Evolutionary conservation across 30 jellyfish, hydroid and myxozoan species (phyloP).

Genomic region (Chrysaora quinquecirrha): DNA sequence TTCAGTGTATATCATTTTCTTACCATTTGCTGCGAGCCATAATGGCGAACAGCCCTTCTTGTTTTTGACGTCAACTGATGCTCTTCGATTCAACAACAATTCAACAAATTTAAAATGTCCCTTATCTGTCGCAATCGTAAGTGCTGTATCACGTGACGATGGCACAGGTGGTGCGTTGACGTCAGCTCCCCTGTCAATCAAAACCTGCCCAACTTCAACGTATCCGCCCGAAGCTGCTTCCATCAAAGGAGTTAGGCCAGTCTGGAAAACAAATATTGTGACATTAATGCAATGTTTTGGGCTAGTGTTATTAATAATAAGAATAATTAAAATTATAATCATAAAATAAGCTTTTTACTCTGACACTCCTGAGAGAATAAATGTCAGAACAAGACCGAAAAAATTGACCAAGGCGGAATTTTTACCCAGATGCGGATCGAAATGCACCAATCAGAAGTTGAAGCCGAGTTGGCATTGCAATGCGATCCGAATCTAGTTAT

Average conservation of each 20-base stretch:
- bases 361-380: too few species aligned
- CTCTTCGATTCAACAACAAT: slow-evolving; percentile 66
- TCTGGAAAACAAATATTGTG: slow-evolving; percentile 47
- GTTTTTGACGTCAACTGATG: slow-evolving; percentile 88
- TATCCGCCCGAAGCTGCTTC: slow-evolving; percentile 99
- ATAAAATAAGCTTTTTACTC: too few species aligned
- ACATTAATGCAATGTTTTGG: too few species aligned
- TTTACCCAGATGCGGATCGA: too few species aligned
- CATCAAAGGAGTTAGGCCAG: slow-evolving; percentile 98
- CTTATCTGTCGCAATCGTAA: slow-evolving; percentile 96
- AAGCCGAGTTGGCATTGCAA: too few species aligned
- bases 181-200: slow-evolving; percentile 96
- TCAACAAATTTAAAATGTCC: slow-evolving; percentile 98
- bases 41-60: slow-evolving; percentile 98
- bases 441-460: too few species aligned
- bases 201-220: slow-evolving; percentile 97
- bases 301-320: too few species aligned
- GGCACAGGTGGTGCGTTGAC: slow-evolving; percentile 98
- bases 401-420: too few species aligned
- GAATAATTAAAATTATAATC: too few species aligned
- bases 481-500: too few species aligned
- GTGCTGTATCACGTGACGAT: slow-evolving; percentile 96
- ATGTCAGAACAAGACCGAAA: too few species aligned
- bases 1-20: too few species aligned
- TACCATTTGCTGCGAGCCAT: slow-evolving; percentile 98